Conservation (phyloP, 92 coral and sea anemone species). For the Metridium senile region DNA sequence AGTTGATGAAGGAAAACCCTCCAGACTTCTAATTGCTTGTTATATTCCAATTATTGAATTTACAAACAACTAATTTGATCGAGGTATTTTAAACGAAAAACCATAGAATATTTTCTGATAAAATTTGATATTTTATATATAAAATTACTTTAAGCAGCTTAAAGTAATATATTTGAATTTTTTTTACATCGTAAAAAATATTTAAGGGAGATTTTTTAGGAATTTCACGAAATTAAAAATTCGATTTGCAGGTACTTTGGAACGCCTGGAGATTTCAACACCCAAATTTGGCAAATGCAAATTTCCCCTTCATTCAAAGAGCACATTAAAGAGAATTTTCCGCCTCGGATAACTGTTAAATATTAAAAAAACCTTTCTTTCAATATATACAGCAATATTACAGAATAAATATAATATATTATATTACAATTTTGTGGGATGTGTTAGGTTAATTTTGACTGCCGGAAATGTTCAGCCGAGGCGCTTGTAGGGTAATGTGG, state of each 20-base stretch:
- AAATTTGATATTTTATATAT: background rate
- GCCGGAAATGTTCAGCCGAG: background rate
- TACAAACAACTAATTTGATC: background rate
- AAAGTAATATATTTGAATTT: too few relatives aligned
- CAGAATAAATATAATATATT: background rate
- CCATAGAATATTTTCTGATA: too few relatives aligned
- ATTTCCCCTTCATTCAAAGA: background rate
- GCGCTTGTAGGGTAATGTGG: background rate
- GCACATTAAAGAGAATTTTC: background rate
- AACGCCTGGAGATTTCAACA: constrained; percentile 12
- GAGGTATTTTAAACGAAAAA: too few relatives aligned
- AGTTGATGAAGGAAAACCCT: too few relatives aligned
- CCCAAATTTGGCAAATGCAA: background rate
- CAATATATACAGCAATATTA: background rate
- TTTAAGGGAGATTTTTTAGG: too few relatives aligned
- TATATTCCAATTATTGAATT: background rate
- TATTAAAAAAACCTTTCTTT: background rate
- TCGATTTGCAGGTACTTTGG: constrained; percentile 4
- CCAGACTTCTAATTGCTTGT: too few relatives aligned
- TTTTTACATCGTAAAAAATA: too few relatives aligned
- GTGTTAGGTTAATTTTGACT: too few relatives aligned
- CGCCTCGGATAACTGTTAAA: background rate
- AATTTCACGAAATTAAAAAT: too few relatives aligned
- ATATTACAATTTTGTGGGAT: constrained; percentile 4
- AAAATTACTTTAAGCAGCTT: background rate